These are phyloP conservation scores for Escarpia spicata DNA, from an alignment of 2,888 invertebrate species.

Conservation along the genomic window DNA sequence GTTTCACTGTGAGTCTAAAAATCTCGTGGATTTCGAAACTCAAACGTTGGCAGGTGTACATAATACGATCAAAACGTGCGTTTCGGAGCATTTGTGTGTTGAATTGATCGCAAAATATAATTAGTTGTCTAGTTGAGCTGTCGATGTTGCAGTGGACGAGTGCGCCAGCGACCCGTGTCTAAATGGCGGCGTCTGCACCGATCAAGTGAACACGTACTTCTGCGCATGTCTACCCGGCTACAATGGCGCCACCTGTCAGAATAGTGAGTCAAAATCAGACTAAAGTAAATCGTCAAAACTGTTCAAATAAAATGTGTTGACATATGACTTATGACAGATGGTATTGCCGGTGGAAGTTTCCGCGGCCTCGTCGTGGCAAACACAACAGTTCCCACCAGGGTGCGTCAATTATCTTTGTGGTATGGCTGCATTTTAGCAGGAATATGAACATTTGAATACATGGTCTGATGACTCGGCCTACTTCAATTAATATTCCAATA, in stretches of 20 bases:
- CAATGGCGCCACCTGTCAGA: neutral
- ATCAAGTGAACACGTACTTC: neutral
- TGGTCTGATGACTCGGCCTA: too few species aligned
- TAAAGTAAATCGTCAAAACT: neutral
- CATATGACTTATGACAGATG: neutral
- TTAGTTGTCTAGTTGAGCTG: neutral
- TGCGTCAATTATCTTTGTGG: too few species aligned
- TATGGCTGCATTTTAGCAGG: too few species aligned
- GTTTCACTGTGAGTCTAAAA: too few species aligned
- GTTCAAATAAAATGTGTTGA: neutral
- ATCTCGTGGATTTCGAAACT: neutral
- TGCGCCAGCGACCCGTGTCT: neutral
- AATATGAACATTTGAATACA: too few species aligned
- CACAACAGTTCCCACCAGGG: too few species aligned
- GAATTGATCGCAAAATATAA: neutral
- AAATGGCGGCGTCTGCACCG: neutral
- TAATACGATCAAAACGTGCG: neutral
- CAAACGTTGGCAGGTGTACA: neutral
- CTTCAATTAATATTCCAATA: too few species aligned
- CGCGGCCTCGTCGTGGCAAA: too few species aligned
- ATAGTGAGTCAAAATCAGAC: neutral
- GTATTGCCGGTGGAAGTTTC: too few species aligned
- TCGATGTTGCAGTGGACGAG: constrained; percentile 4
- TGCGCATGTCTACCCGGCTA: constrained; percentile 5
- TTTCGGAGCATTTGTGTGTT: neutral